Evolutionary conservation across 2,113 vertebrate species (phyloP), one percentile per base, ranked within the genome.

Genomic region (Microcebus ravelobensis): DNA sequence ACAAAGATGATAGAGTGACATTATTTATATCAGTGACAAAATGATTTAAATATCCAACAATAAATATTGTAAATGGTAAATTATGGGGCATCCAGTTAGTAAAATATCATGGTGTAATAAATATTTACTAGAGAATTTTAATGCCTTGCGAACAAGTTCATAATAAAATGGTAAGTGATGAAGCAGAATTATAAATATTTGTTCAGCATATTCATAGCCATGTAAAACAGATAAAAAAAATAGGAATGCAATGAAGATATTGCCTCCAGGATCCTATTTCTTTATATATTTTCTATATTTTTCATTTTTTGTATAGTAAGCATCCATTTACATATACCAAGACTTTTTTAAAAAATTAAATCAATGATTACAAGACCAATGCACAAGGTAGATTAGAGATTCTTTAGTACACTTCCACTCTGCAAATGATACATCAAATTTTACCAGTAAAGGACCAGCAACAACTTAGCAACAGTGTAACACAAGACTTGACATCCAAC

Each of bases 41-140:
- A 91, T 81, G 11, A 94, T 36, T 85, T 85, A 84, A 71, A 84
- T 94, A 89, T 52, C 23, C 8, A 88, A 61, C 52, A 91, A 45
- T 21, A 80, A 31, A 81, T 21, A 48, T 50, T 31, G 3, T 76
- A 74, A 65, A 94, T 31, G n/a, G 15, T 71, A 82, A 95, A 63
- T 68, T 91, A 88, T 39, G 17, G 17, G 73, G 3, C 13, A 91
- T 39, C 8, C 3, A 23, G 23, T 80, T 93, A 95, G 71, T 70
- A 91, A 91, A 95, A 91, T 88, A 84, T 39, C 50, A 93, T 74
- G 20, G 13, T 65, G 18, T 74, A 76, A 88, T 91, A 89, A 91
- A 85, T 82, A 94, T 88, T 91, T 89, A 52, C 10, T 59, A 85
- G 27, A 29, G 17, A 74, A 91, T 65, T 55, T 90, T 90, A 97